Conservation (phyloP, 2,797 vertebrate genomes). For the Balearica regulorum region DNA sequence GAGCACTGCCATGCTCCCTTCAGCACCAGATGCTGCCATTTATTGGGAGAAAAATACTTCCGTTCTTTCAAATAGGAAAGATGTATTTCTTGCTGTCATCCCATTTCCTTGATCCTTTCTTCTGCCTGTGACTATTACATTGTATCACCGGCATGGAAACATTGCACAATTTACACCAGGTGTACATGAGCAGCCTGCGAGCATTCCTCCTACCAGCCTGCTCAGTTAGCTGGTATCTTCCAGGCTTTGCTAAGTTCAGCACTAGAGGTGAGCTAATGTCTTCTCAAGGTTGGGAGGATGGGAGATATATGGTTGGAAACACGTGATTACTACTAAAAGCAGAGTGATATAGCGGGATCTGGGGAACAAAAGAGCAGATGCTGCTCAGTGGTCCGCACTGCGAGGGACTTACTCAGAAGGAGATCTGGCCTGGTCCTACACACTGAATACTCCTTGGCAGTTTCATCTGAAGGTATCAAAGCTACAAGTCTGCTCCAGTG, state of each 20-base stretch:
- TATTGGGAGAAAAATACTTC: neutral
- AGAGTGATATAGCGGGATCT: rapidly evolving
- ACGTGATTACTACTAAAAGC: neutral
- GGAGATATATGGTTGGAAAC: neutral
- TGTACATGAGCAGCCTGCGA: neutral
- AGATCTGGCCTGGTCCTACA: rapidly evolving
- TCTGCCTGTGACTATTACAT: neutral
- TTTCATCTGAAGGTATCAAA: neutral
- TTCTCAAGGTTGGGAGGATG: neutral
- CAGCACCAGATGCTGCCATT: neutral
- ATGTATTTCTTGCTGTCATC: neutral
- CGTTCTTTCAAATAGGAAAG: neutral
- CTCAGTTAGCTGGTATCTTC: neutral
- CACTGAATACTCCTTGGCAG: neutral
- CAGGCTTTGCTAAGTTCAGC: neutral
- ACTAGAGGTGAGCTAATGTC: neutral
- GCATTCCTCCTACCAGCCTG: rapidly evolving
- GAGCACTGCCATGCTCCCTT: neutral
- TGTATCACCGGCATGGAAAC: neutral
- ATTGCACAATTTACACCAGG: neutral
- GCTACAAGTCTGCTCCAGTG: neutral
- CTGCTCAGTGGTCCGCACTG: rapidly evolving
- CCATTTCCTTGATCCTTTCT: neutral
- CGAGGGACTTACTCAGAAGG: rapidly evolving
- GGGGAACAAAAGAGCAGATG: rapidly evolving